Conservation (phyloP, 2,797 vertebrate species). For the Notolabrus celidotus region DNA sequence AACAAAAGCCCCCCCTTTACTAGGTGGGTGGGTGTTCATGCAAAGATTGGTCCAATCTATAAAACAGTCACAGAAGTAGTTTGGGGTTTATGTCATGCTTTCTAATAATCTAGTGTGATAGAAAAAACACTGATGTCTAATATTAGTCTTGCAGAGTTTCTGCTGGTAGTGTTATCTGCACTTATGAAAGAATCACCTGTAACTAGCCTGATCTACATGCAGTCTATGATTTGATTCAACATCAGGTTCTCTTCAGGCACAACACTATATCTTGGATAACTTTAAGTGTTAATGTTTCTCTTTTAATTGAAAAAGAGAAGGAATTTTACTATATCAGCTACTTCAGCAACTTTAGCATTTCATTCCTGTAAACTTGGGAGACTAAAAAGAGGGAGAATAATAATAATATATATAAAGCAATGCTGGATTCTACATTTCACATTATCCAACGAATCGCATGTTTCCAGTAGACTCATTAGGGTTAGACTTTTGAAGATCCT, state of each 20-base stretch:
- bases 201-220: background rate
- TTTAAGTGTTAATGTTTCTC: background rate
- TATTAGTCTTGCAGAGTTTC: conserved; percentile 32
- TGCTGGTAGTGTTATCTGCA: conserved; percentile 13
- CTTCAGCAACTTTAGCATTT: background rate
- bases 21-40: conserved; percentile 31
- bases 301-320: conserved; percentile 1
- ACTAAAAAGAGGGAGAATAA: background rate
- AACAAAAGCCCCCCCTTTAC: conserved; percentile 6
- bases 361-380: background rate
- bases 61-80: conserved; percentile 15
- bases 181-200: conserved; percentile 25
- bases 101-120: conserved; percentile 27
- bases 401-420: background rate
- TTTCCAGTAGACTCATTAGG: background rate
- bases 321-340: too few relatives aligned
- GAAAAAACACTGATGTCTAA: conserved; percentile 15
- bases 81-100: conserved; percentile 22
- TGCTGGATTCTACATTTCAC: conserved; percentile 7
- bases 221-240: background rate
- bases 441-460: background rate
- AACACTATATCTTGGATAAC: background rate
- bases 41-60: conserved; percentile 21
- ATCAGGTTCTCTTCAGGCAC: conserved; percentile 8
- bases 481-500: background rate